These are phyloP conservation scores for Ceratotherium simum DNA, from an alignment of 2,113 vertebrate genomes.

Conservation along the genomic window DNA sequence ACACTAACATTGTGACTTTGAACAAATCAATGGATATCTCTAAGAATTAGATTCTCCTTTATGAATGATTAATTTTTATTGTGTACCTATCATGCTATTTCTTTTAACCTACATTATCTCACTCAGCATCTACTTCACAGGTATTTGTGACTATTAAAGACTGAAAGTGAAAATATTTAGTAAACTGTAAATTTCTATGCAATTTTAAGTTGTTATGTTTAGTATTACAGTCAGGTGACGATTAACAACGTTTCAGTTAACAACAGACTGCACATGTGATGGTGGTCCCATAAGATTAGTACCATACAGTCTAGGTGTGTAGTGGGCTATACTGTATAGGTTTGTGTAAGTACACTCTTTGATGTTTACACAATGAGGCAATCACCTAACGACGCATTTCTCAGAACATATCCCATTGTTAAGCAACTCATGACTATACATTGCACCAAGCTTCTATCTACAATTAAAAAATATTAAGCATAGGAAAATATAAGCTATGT, in stretches of 20 bases:
- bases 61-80: constrained; percentile 9
- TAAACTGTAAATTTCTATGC: neutral
- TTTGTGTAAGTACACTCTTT: no score
- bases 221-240: neutral
- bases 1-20: neutral
- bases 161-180: neutral
- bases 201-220: constrained; percentile 32
- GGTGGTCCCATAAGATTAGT: no score
- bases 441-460: neutral
- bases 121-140: neutral
- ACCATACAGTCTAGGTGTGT: no score
- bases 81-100: neutral
- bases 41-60: constrained; percentile 4
- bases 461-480: neutral
- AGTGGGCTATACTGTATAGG: no score
- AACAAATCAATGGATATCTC: neutral
- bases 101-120: neutral
- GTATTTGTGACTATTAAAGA: neutral
- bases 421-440: neutral
- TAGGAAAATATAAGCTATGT: neutral
- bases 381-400: no score
- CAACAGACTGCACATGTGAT: no score
- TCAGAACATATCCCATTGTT: no score
- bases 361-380: no score
- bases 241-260: no score